phyloP scores from a whole-genome alignment of 1,140 invertebrate genomes.

The Spodoptera litura region DNA sequence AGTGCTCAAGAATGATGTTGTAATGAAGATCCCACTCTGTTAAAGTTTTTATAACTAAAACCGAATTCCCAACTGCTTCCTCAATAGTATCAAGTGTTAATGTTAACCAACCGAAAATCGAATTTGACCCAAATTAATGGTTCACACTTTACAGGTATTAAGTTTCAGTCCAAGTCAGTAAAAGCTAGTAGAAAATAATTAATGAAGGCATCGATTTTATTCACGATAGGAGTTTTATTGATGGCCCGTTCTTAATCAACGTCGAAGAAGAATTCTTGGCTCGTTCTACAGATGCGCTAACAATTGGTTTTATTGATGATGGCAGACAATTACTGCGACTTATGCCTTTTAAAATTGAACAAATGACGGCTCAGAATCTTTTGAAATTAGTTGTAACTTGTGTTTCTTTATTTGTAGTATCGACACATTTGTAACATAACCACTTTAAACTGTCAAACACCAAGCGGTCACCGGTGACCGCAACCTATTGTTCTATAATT shows the following conservation, averaged over 20 bases:
- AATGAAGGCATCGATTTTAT: conserved; percentile 69
- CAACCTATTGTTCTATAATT: no score
- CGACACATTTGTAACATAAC: neutral
- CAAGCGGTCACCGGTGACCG: no score
- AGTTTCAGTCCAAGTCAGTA: conserved; percentile 20
- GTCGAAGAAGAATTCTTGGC: conserved; percentile 63
- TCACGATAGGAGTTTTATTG: conserved; percentile 73
- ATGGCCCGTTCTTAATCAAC: conserved; percentile 78
- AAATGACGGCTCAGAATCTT: conserved; percentile 4
- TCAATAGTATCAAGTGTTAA: conserved; percentile 28
- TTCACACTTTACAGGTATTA: conserved; percentile 30
- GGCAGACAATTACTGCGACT: conserved; percentile 36
- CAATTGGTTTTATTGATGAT: conserved; percentile 47
- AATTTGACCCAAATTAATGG: conserved; percentile 26
- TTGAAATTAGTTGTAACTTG: neutral
- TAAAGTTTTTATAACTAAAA: conserved; percentile 25
- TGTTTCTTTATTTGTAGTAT: neutral
- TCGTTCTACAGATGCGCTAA: conserved; percentile 41
- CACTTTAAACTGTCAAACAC: no score
- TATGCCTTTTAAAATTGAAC: conserved; percentile 36
- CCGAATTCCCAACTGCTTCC: neutral
- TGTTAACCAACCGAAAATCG: conserved; percentile 18
- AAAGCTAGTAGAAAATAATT: conserved; percentile 65
- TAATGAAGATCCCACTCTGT: neutral
- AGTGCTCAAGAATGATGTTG: no score